Conservation (phyloP, 2,888 invertebrate species). For the Leucophenga maculata region DNA sequence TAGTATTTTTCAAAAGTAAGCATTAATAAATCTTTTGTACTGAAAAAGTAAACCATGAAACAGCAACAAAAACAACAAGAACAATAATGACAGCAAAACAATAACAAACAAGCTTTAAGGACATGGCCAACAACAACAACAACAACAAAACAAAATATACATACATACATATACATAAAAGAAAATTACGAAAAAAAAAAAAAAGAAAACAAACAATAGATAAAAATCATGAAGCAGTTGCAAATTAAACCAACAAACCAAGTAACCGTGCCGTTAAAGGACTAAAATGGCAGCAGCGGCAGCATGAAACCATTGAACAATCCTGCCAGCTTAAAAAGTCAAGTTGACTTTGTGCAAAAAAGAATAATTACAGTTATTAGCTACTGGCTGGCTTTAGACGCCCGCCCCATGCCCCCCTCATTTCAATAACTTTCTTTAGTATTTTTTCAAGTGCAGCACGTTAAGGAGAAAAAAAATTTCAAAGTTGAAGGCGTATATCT, state of each 20-base stretch:
- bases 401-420: not conserved
- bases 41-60: not conserved
- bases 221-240: no score
- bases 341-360: not conserved
- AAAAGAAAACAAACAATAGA: no score
- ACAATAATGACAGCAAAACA: not conserved
- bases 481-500: no score
- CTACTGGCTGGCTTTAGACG: not conserved
- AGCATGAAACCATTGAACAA: not conserved
- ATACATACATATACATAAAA: not conserved
- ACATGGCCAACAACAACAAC: not conserved
- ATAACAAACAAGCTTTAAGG: not conserved
- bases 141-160: not conserved
- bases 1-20: no score
- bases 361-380: not conserved
- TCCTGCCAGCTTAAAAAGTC: not conserved
- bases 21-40: no score
- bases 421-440: no score
- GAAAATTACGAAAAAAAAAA: not conserved
- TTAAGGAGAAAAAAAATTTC: no score
- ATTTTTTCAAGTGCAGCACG: no score
- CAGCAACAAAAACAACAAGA: not conserved
- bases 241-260: not conserved
- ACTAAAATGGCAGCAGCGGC: not conserved
- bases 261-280: not conserved